Base-by-base conservation (phyloP, 2,888 invertebrate species). In the Melolontha melolontha region DNA sequence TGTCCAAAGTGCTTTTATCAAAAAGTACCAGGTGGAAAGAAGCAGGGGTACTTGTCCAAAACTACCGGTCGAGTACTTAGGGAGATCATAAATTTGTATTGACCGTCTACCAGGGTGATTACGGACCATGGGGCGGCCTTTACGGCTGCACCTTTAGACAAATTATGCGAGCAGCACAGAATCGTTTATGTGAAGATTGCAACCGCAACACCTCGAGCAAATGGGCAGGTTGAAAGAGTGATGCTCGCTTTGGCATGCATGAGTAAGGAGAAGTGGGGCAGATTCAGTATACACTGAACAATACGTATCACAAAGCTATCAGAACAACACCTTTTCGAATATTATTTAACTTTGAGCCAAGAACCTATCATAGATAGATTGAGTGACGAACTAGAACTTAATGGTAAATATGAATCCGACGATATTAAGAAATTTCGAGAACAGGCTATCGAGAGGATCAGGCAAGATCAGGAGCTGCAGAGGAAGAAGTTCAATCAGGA, bases 1-100 rank as follows among this genome's bases (percentile, higher is more conserved):
- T 49, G 49, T 16, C 16, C 17, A 4, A 55, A 73, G 10, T 80
- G 78, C 47, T 75, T 77, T 0, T 79, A 76, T 69, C 75, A 76
- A 1, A 79, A 79, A 62, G 74, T 74, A 0, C 68, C 67, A 10
- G 41, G 66, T 73, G 67, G 79, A 0, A 16, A 52, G 75, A 0
- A 72, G 66, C 6, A 71, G 29, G 78, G 75, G 0, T 68, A 71
- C 34, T 41, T 78, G 16, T 16, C 68, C 6, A 16, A 17, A 2
- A 27, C 29, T 5, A 52, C 59, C 4, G 11, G 65, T n/a, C 41
- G 47, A 22, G 40, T 65, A 17, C 5, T 71, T 14, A 44, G 50
- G 39, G 62, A 71, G 14, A 64, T 70, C 29, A 70, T 66, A 5
- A 40, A 34, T 5, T 27, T 68, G 47, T 71, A 66, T 64, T 67